Conservation (phyloP, 1,140 invertebrate species). For the Ceratina australensis region DNA sequence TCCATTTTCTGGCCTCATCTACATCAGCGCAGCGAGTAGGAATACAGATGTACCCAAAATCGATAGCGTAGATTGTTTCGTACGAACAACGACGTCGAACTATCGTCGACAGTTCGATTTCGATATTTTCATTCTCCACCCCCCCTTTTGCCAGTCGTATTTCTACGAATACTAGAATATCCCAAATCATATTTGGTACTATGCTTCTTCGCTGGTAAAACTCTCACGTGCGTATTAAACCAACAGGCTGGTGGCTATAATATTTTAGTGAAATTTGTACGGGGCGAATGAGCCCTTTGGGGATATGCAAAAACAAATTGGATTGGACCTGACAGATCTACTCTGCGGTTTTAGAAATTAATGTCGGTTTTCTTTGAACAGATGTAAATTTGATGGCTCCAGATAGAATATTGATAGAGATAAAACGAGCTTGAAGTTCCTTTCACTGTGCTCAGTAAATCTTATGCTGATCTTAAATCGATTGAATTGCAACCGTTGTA, state of each 20-base stretch:
- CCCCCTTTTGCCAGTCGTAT: too few relatives aligned
- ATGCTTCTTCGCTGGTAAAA: too few relatives aligned
- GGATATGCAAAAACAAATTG: background rate
- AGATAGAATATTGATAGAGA: background rate
- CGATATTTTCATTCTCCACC: background rate
- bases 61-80: slow-evolving; percentile 39
- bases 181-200: too few relatives aligned
- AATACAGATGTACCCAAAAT: slow-evolving; percentile 32
- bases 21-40: background rate
- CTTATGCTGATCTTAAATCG: too few relatives aligned
- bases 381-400: background rate
- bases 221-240: too few relatives aligned
- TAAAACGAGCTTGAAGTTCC: background rate
- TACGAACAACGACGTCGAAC: slow-evolving; percentile 19
- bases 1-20: background rate
- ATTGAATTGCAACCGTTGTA: too few relatives aligned
- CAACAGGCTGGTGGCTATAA: too few relatives aligned
- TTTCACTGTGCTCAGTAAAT: background rate
- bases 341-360: background rate
- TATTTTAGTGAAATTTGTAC: background rate
- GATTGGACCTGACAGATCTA: background rate
- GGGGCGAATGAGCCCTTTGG: background rate
- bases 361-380: background rate
- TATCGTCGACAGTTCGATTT: slow-evolving; percentile 18
- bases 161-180: too few relatives aligned